Evolutionary conservation across 2,888 invertebrate species (phyloP).

Genomic region (Caenorhabditis uteleia): DNA sequence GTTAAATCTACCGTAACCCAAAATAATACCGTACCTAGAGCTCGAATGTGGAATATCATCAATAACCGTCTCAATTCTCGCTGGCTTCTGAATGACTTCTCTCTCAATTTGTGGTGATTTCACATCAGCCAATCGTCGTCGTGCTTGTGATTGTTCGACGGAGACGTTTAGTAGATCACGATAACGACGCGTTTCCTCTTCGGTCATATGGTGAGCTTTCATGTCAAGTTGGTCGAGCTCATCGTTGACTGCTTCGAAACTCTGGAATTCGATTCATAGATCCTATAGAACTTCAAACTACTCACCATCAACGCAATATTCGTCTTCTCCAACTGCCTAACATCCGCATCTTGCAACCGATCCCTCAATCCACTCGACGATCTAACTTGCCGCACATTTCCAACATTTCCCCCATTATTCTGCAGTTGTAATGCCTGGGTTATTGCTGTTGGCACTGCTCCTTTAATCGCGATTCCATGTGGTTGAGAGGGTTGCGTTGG

Average conservation of each 20-base stretch:
- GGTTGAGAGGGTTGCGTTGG: slow-evolving; percentile 11
- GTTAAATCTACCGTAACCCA: background rate
- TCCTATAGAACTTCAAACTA: background rate
- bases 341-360: slow-evolving; percentile 30
- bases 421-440: slow-evolving; percentile 44
- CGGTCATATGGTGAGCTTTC: slow-evolving; percentile 49
- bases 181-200: slow-evolving; percentile 45
- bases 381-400: slow-evolving; percentile 12
- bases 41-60: slow-evolving; percentile 52
- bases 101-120: slow-evolving; percentile 5
- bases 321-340: slow-evolving; percentile 39
- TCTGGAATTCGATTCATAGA: slow-evolving; percentile 14
- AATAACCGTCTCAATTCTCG: slow-evolving; percentile 48
- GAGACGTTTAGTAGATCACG: slow-evolving; percentile 34
- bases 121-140: slow-evolving; percentile 16
- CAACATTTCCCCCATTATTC: slow-evolving; percentile 14
- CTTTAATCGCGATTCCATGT: slow-evolving; percentile 25
- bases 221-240: slow-evolving; percentile 56
- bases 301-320: slow-evolving; percentile 36
- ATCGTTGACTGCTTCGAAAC: slow-evolving; percentile 52
- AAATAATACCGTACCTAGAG: slow-evolving; percentile 9
- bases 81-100: slow-evolving; percentile 12
- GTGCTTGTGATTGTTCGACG: slow-evolving; percentile 21
- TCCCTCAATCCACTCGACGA: slow-evolving; percentile 23
- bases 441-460: slow-evolving; percentile 50